Evolutionary conservation across 2,797 vertebrate species (phyloP).

Genomic region (Mormyrops attenuatus): DNA sequence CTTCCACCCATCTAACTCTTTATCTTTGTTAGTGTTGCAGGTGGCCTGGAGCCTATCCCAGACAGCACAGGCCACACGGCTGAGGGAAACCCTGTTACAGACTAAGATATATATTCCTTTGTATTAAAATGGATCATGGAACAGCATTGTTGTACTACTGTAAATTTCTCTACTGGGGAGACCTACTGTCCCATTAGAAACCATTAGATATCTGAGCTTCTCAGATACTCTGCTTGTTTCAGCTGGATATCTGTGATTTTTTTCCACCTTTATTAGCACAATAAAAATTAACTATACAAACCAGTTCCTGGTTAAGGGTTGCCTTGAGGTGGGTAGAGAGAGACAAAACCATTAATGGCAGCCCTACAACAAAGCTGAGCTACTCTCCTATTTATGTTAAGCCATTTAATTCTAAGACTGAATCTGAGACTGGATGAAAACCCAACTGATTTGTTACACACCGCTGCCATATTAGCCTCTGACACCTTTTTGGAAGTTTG

Average conservation of each 20-base stretch:
- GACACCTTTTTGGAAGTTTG: constrained; percentile 11
- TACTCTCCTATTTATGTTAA: not conserved
- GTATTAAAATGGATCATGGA: not conserved
- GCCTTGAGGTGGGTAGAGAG: not conserved
- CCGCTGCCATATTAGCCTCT: not conserved
- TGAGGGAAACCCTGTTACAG: not conserved
- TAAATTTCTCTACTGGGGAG: not conserved
- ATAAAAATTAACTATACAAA: not conserved
- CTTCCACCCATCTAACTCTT: not conserved
- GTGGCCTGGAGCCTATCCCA: not conserved
- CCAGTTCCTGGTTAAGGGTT: not conserved
- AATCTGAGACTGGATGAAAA: not conserved
- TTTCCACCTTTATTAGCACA: not conserved
- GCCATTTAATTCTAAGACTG: not conserved
- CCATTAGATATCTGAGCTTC: not conserved
- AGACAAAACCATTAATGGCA: not conserved
- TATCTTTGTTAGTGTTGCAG: not conserved
- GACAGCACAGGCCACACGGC: not conserved
- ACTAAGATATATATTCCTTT: not conserved
- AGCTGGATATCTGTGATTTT: not conserved
- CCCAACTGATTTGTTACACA: not conserved
- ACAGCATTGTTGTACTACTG: not conserved
- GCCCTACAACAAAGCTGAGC: not conserved
- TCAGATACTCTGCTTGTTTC: not conserved
- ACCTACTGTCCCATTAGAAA: not conserved